phyloP scores from a whole-genome alignment of 2,888 invertebrate species.

The Limenitis camilla region DNA sequence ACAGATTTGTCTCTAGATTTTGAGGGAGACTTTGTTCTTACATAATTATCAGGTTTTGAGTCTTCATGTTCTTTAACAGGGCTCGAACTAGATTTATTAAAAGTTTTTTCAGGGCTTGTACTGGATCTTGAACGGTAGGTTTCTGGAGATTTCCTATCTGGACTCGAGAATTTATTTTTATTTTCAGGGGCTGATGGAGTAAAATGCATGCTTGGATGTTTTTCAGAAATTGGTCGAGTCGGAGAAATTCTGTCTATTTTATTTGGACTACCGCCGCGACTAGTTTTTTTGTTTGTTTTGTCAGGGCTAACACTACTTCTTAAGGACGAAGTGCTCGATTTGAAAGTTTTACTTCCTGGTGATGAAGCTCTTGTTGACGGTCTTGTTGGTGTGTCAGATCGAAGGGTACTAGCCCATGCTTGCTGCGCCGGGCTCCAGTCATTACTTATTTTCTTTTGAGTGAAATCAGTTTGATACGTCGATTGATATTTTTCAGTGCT shows the following conservation, averaged over 20 bases:
- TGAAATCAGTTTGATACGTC: slow-evolving; percentile 75
- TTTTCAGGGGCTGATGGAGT: slow-evolving; percentile 44
- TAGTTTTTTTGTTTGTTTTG: slow-evolving; percentile 48
- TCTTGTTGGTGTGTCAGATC: slow-evolving; percentile 77
- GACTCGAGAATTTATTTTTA: slow-evolving; percentile 38
- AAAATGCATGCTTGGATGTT: slow-evolving; percentile 44
- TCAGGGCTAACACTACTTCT: slow-evolving; percentile 72
- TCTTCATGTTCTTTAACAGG: slow-evolving; percentile 32
- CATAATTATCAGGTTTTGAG: slow-evolving; percentile 18
- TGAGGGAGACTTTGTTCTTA: slow-evolving; percentile 26
- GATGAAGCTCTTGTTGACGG: slow-evolving; percentile 71
- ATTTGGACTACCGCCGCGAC: slow-evolving; percentile 50
- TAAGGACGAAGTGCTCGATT: slow-evolving; percentile 69
- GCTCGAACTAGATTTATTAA: slow-evolving; percentile 34
- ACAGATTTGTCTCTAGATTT: slow-evolving; percentile 19
- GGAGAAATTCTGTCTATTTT: slow-evolving; percentile 52
- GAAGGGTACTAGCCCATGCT: slow-evolving; percentile 82
- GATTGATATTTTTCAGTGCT: slow-evolving; percentile 72
- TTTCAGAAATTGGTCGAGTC: slow-evolving; percentile 42
- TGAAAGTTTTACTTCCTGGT: slow-evolving; percentile 68
- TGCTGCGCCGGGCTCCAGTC: slow-evolving; percentile 83
- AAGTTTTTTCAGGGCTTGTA: slow-evolving; percentile 48
- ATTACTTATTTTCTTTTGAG: slow-evolving; percentile 73
- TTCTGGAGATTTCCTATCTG: slow-evolving; percentile 42
- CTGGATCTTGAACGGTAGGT: slow-evolving; percentile 36